Base-by-base conservation (phyloP, 2,888 invertebrate species). In the Stomorhina lunata region DNA sequence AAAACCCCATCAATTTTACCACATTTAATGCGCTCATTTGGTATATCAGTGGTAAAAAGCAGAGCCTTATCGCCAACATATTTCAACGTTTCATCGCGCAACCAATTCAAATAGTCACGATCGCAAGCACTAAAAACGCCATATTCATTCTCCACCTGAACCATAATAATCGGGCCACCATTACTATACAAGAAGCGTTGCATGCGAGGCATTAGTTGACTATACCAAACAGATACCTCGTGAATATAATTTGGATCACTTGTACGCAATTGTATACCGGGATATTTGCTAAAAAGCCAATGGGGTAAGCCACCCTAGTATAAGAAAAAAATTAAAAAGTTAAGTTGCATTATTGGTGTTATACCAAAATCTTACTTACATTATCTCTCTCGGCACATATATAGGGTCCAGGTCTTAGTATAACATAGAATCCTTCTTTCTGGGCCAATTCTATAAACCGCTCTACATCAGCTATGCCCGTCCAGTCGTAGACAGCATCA, bases 81-180 rank as follows among this genome's bases (percentile, higher is more conserved):
- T 17, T 87, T 87, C 17, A 86, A 82, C 1, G 95, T 92, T 80
- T 95, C 92, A 87, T 96, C 94, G 2, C 95, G 92, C 43, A 97
- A 88, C 91, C 93, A 93, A 25, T 89, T 88, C 87, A 93, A 93
- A 90, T 98, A 97, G 2, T 92, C 89, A 80, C 92, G 92, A 88
- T 97, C 96, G 86, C 94, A 95, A 1, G 94, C 94, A 72, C 86
- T 71, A 86, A 94, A 97, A 86, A 95, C 96, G 0, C 97, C 98
- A 87, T 97, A 98, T 90, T 97, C 98, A 90, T 99, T 99, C 92
- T 98, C 98, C 5, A 91, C 88, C 63, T 97, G 97, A 63, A 97
- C 94, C 92, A 96, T 95, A 82, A 97, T 96, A 45, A 97, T 94
- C 0, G 96, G 96, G 2, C 97, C 97, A 1, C 96, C 96, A 87